Percentiles rank a stretch among this genome's conserved stretches.
Conservation (phyloP, 2,797 vertebrate species). For the Calcarius lapponicus region DNA sequence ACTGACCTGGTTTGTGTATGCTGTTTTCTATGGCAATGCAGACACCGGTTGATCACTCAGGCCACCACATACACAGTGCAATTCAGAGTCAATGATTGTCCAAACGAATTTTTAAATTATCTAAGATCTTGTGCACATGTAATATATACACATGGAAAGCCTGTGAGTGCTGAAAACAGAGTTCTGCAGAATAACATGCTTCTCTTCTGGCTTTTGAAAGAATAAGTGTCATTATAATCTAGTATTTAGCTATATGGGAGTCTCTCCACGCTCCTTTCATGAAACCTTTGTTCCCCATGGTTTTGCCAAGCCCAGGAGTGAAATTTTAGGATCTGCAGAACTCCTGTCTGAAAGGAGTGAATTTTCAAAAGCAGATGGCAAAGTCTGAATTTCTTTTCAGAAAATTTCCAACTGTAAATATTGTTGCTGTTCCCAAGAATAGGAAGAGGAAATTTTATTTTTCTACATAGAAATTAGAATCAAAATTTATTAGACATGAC, state of each 20-base stretch:
- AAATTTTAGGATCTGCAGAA: background rate
- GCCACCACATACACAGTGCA: background rate
- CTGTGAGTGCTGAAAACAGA: background rate
- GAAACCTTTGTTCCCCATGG: background rate
- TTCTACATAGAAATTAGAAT: background rate
- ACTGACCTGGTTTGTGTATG: background rate
- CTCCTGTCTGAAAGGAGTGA: background rate
- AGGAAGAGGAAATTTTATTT: background rate
- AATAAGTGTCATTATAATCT: background rate
- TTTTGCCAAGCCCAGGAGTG: background rate
- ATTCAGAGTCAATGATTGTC: background rate
- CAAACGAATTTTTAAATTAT: background rate
- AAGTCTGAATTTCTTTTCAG: background rate
- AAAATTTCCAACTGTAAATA: background rate
- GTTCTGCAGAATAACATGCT: background rate
- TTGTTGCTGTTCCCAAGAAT: background rate
- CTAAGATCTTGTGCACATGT: background rate
- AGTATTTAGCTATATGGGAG: background rate
- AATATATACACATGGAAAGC: background rate
- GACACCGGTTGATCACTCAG: background rate
- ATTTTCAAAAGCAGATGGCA: background rate
- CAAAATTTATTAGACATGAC: background rate
- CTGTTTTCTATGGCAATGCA: background rate
- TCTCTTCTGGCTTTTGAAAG: background rate
- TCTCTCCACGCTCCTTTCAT: background rate